phyloP scores from a whole-genome alignment of 2,888 invertebrate genomes.

The Hoplodrina blanda region DNA sequence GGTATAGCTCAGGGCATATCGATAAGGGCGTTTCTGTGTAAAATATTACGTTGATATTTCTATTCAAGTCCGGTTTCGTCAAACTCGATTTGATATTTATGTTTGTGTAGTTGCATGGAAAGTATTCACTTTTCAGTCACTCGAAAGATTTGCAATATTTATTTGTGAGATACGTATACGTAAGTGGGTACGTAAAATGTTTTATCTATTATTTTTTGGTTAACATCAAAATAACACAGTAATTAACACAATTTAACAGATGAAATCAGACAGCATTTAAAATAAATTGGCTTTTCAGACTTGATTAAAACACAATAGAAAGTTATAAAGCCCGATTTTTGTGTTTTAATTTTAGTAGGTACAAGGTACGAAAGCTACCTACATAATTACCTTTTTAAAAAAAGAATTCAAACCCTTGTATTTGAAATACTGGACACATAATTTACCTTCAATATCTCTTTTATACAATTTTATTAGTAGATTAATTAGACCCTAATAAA shows the following conservation, averaged over 20 bases:
- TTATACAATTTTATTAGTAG: too few species aligned
- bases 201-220: slow-evolving; percentile 19
- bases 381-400: too few species aligned
- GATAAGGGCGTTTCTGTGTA: neutral
- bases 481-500: too few species aligned
- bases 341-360: too few species aligned
- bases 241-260: neutral
- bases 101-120: slow-evolving; percentile 15
- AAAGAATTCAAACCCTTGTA: too few species aligned
- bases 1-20: too few species aligned
- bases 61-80: neutral
- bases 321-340: too few species aligned
- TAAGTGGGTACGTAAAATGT: slow-evolving; percentile 11
- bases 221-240: neutral
- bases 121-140: slow-evolving; percentile 26
- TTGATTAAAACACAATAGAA: neutral
- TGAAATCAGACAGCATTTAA: neutral
- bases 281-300: neutral
- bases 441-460: too few species aligned
- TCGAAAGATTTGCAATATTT: slow-evolving; percentile 25
- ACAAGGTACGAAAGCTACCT: too few species aligned
- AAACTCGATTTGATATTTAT: slow-evolving; percentile 17
- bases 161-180: slow-evolving; percentile 17
- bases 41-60: neutral
- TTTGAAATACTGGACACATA: too few species aligned